These are phyloP conservation scores for Chaenocephalus aceratus DNA, from an alignment of 2,113 vertebrate species.

Conservation along the genomic window DNA sequence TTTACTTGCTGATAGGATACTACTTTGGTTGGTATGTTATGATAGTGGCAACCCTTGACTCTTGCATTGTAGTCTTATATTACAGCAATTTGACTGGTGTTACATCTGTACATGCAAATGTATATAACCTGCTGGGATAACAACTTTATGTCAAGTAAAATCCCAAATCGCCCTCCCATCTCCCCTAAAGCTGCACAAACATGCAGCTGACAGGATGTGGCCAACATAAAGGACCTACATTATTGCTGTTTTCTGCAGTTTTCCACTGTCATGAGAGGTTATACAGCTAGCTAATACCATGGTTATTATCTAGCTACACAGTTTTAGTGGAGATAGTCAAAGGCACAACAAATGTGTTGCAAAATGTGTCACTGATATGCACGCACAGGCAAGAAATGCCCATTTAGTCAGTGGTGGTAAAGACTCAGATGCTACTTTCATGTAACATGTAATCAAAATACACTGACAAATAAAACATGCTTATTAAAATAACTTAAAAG, in stretches of 20 bases:
- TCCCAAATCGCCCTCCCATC: background rate
- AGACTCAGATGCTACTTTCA: background rate
- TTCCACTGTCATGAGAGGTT: background rate
- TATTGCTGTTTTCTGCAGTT: background rate
- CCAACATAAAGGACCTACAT: background rate
- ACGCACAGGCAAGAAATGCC: background rate
- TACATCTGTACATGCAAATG: slow-evolving; percentile 15
- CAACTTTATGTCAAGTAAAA: background rate
- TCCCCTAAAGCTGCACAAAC: slow-evolving; percentile 13
- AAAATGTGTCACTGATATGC: slow-evolving; percentile 16
- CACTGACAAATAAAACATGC: background rate
- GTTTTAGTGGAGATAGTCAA: slow-evolving; percentile 35
- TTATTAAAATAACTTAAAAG: no score
- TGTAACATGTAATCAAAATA: background rate
- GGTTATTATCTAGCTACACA: slow-evolving; percentile 40
- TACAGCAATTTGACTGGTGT: slow-evolving; percentile 17
- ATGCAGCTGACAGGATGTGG: slow-evolving; percentile 56
- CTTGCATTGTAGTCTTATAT: slow-evolving; percentile 11
- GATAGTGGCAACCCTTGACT: slow-evolving; percentile 15
- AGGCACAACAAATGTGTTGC: slow-evolving; percentile 15
- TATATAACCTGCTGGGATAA: background rate
- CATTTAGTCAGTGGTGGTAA: slow-evolving; percentile 14
- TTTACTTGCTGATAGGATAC: slow-evolving; percentile 15
- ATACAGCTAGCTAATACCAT: slow-evolving; percentile 4
- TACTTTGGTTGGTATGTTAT: slow-evolving; percentile 28